Evolutionary conservation across 2,888 invertebrate species (phyloP), one percentile per base, ranked within the genome.

Genomic region (Phyllotreta cruciferae): DNA sequence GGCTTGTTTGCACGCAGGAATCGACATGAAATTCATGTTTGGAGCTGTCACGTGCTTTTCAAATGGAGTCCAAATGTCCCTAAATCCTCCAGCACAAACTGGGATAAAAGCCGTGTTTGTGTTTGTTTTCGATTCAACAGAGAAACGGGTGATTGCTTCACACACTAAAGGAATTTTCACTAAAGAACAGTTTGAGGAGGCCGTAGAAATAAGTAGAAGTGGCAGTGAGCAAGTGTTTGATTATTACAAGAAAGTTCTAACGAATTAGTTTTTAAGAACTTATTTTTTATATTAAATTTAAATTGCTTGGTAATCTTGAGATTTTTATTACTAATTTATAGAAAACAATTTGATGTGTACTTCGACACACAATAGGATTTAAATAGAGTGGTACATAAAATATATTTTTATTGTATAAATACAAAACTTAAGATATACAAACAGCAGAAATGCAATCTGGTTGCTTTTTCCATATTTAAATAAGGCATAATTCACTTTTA

Each of bases 21-120:
- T 96, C n/a, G 86, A 91, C 9, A 90, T 96, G 90, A 89, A 89
- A 68, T 91, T 86, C 76, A 86, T 91, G 37, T 87, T 94, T 75
- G 94, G 92, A 5, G 92, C 92, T 0, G 88, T 94, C 0, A 85
- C 86, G 57, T 93, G 93, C 77, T 88, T 88, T 58, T 83, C 94
- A 6, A 86, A 87, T 7, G 78, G 85, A 6, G 93, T 2, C 81
- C 78, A 72, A 77, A 76, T 75, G 83, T 77, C 72, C 83, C 77
- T 80, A 77, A 74, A 70, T 7, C 73, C 73, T 44, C 56, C 73
- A 9, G 78, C 83, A 57, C 80, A 84, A 8, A 83, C 85, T 71
- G 80, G 81, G 4, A 84, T 87, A 0, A 81, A 82, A 55, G 90
- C 91, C 0, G 82, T 83, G 55, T 87, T 93, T 77, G 89, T 88